These are phyloP conservation scores for Mastomys coucha DNA, from an alignment of 2,113 vertebrate genomes.

Conservation along the genomic window DNA sequence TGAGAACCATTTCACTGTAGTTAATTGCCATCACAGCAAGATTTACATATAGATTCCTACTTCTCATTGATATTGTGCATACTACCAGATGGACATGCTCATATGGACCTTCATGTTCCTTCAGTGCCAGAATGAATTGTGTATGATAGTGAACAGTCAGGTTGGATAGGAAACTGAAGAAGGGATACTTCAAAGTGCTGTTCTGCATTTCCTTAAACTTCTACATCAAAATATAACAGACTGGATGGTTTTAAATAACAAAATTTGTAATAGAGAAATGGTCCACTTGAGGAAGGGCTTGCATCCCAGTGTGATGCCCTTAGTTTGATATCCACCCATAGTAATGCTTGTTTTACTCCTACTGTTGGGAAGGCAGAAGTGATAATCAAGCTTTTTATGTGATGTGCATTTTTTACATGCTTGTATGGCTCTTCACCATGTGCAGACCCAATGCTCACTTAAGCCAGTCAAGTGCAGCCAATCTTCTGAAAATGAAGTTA, in stretches of 20 bases:
- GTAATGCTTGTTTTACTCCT: neutral
- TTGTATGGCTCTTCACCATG: neutral
- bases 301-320: neutral
- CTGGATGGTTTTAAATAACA: neutral
- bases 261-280: neutral
- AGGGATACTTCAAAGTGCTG: neutral
- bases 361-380: neutral
- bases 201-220: neutral
- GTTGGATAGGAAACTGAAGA: neutral
- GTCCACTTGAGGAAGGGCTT: neutral
- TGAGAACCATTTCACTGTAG: neutral
- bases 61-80: neutral
- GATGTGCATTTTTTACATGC: neutral
- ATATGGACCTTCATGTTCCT: accelerated
- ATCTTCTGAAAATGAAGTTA: neutral
- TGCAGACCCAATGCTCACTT: neutral
- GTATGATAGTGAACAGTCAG: accelerated
- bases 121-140: neutral
- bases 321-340: neutral
- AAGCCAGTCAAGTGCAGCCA: neutral
- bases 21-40: neutral
- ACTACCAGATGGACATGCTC: neutral
- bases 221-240: neutral
- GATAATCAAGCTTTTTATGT: neutral
- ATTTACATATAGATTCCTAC: neutral